phyloP scores from a whole-genome alignment of 2,888 invertebrate genomes.

The Unio delphinus region DNA sequence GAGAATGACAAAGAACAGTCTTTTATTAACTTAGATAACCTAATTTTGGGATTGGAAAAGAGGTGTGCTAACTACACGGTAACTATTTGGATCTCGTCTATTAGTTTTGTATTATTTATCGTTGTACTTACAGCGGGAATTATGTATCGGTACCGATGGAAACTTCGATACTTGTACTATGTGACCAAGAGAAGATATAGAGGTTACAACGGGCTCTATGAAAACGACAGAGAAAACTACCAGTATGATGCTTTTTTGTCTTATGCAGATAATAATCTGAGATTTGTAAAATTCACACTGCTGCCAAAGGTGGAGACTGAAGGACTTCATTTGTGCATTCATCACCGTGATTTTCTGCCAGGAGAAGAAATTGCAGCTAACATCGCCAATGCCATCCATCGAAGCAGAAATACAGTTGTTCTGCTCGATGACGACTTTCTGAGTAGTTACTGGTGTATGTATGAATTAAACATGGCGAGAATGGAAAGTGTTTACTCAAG shows the following conservation, averaged over 20 bases:
- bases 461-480: slow-evolving; percentile 43
- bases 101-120: background rate
- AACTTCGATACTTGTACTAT: slow-evolving; percentile 28
- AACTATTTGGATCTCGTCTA: no score
- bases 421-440: slow-evolving; percentile 31
- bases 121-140: slow-evolving; percentile 17
- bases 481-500: slow-evolving; percentile 34
- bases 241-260: slow-evolving; percentile 38
- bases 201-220: background rate
- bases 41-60: no score
- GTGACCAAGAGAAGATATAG: slow-evolving; percentile 15
- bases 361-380: slow-evolving; percentile 37
- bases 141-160: slow-evolving; percentile 26
- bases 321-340: slow-evolving; percentile 34
- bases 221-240: slow-evolving; percentile 8
- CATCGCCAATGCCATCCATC: slow-evolving; percentile 35
- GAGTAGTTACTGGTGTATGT: slow-evolving; percentile 39
- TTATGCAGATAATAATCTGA: slow-evolving; percentile 21
- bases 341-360: slow-evolving; percentile 40
- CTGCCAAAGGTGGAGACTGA: slow-evolving; percentile 13
- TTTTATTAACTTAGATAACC: no score
- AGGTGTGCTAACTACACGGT: no score
- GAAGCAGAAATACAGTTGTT: slow-evolving; percentile 39
- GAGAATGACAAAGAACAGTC: no score
- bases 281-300: slow-evolving; percentile 12